These are phyloP conservation scores for Portunus trituberculatus DNA, from an alignment of 1,140 invertebrate genomes.

Conservation along the genomic window DNA sequence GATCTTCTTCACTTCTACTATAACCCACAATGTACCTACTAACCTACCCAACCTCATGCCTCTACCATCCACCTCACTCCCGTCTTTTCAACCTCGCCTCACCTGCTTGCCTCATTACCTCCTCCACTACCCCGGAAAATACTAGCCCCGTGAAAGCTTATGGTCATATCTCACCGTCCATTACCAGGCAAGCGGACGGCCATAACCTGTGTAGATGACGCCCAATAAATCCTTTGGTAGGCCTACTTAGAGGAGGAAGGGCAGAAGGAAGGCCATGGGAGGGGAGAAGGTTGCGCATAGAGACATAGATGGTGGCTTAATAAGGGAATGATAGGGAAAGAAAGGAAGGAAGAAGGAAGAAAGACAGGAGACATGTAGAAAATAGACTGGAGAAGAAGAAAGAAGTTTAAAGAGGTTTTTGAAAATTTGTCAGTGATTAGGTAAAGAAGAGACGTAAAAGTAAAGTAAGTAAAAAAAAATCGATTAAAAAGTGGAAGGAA, in stretches of 20 bases:
- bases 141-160: not conserved
- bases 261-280: not conserved
- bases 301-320: no score
- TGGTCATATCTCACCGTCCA: no score
- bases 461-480: not conserved
- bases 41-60: not conserved
- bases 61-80: not conserved
- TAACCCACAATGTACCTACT: not conserved
- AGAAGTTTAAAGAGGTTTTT: not conserved
- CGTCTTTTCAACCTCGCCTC: not conserved
- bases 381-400: not conserved
- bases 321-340: not conserved
- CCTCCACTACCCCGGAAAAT: not conserved
- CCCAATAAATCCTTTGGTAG: not conserved
- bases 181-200: no score
- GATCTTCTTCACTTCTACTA: no score
- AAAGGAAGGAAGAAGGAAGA: slow-evolving; percentile 2
- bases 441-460: not conserved
- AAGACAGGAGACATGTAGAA: not conserved
- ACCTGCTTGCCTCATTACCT: not conserved
- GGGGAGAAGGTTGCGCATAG: not conserved
- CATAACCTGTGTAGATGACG: no score
- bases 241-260: not conserved
- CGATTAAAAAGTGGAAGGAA: not conserved
- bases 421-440: not conserved